phyloP scores from a whole-genome alignment of 2,113 vertebrate genomes.

The Hippocampus guttulatus region DNA sequence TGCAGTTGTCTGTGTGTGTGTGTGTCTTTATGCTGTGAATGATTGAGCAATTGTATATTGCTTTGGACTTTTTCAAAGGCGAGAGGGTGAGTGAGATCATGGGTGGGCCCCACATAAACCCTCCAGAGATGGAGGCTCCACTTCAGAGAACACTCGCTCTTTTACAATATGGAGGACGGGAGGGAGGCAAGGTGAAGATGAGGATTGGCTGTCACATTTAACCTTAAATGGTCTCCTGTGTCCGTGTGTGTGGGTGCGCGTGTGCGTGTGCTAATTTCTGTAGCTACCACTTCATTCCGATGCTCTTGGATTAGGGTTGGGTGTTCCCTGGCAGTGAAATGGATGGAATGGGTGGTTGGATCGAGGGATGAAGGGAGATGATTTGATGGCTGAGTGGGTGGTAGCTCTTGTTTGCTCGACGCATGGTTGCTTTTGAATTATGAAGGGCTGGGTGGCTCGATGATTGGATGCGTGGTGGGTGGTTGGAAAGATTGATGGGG shows the following conservation, averaged over 20 bases:
- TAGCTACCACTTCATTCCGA: conserved; percentile 40
- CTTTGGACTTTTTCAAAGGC: conserved; percentile 43
- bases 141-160: conserved; percentile 54
- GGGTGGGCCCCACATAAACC: conserved; percentile 54
- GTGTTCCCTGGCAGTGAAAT: conserved; percentile 35
- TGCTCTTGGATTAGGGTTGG: conserved; percentile 33
- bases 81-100: conserved; percentile 41
- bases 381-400: neutral
- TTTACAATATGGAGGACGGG: conserved; percentile 54
- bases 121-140: conserved; percentile 49
- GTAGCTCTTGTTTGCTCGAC: neutral
- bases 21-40: neutral
- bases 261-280: conserved; percentile 16
- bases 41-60: conserved; percentile 33
- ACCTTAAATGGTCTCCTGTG: conserved; percentile 26
- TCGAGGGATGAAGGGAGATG: neutral
- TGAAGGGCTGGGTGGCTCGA: neutral
- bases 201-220: conserved; percentile 51
- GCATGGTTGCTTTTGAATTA: neutral
- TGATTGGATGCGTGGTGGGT: neutral
- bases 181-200: conserved; percentile 37
- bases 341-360: conserved; percentile 2
- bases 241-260: conserved; percentile 10
- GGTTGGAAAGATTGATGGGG: neutral
- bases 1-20: neutral